These are phyloP conservation scores for Orchesellides sinensis DNA, from an alignment of 2,888 invertebrate genomes.

Conservation along the genomic window DNA sequence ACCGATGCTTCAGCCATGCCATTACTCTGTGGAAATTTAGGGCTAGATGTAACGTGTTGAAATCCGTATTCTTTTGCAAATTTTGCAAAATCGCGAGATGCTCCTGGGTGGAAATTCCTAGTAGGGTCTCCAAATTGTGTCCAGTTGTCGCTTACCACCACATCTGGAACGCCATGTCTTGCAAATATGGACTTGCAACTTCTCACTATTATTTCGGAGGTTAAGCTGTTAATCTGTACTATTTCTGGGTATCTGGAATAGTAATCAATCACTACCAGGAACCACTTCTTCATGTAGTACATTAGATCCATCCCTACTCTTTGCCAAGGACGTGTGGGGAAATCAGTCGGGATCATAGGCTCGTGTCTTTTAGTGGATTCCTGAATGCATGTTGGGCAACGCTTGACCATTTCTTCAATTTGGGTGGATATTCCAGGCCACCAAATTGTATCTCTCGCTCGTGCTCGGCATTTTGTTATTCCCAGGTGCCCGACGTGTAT, in stretches of 20 bases:
- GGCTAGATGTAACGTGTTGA: constrained; percentile 67
- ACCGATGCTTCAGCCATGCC: constrained; percentile 72
- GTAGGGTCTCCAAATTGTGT: constrained; percentile 68
- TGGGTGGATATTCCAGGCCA: constrained; percentile 60
- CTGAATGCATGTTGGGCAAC: constrained; percentile 20
- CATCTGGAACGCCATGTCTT: constrained; percentile 73
- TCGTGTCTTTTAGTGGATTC: constrained; percentile 29
- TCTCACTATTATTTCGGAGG: not conserved
- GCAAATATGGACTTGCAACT: not conserved
- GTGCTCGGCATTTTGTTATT: constrained; percentile 42
- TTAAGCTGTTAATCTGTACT: constrained; percentile 34
- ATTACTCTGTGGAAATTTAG: constrained; percentile 71
- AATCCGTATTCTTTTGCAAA: constrained; percentile 72
- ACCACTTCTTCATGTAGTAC: not conserved
- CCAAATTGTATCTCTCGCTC: constrained; percentile 59
- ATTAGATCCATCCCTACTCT: constrained; percentile 66
- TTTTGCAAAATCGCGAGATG: constrained; percentile 54
- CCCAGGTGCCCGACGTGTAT: constrained; percentile 59
- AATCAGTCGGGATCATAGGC: constrained; percentile 57
- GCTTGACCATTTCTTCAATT: constrained; percentile 7
- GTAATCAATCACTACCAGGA: constrained; percentile 7
- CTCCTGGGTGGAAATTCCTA: not conserved
- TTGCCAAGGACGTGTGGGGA: constrained; percentile 68
- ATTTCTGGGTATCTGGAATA: constrained; percentile 73
- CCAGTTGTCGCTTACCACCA: constrained; percentile 69